Evolutionary conservation across 2,888 invertebrate species (phyloP).

Genomic region (Scotopteryx bipunctaria): DNA sequence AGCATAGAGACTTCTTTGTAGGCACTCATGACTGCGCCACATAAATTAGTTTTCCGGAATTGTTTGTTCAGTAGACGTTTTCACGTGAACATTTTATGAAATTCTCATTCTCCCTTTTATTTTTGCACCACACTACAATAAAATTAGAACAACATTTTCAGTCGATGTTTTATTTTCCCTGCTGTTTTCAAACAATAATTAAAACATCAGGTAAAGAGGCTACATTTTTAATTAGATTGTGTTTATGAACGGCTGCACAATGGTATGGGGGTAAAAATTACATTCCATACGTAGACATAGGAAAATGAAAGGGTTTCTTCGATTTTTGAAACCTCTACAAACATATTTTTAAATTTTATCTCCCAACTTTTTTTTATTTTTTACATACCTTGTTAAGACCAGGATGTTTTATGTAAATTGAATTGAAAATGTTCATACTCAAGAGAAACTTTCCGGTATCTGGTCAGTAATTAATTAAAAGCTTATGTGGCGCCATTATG

Average conservation of each 20-base stretch:
- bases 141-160: conserved; percentile 25
- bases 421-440: conserved; percentile 53
- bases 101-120: conserved; percentile 57
- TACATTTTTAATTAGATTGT: conserved; percentile 46
- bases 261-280: neutral
- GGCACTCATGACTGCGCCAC: conserved; percentile 66
- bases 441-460: conserved; percentile 53
- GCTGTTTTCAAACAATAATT: conserved; percentile 22
- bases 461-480: conserved; percentile 78
- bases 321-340: too few species aligned
- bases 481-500: conserved; percentile 72
- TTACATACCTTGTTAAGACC: conserved; percentile 32
- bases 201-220: conserved; percentile 21
- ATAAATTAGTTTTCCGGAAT: conserved; percentile 81
- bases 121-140: conserved; percentile 27
- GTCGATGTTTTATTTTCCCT: conserved; percentile 35
- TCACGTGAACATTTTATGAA: conserved; percentile 74
- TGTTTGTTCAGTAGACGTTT: conserved; percentile 72
- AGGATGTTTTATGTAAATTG: conserved; percentile 56
- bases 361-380: neutral
- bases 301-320: neutral
- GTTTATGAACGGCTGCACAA: conserved; percentile 22
- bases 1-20: conserved; percentile 74
- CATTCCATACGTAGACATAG: neutral
- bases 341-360: too few species aligned